These are phyloP conservation scores for Phenganax subtilis DNA, from an alignment of 92 coral and sea anemone species.

Conservation along the genomic window DNA sequence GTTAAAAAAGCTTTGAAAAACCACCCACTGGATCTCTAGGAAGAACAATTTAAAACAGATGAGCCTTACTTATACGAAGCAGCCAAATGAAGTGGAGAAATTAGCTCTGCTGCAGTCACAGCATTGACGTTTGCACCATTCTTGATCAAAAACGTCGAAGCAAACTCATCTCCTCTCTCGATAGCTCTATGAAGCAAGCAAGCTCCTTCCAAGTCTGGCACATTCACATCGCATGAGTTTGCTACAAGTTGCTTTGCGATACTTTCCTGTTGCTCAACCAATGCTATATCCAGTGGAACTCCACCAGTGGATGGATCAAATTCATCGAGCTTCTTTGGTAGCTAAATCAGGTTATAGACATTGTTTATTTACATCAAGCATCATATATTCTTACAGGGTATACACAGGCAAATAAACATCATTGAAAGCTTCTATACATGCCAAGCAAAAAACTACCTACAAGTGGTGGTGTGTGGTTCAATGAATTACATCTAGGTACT, in stretches of 20 bases:
- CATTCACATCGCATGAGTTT: slow-evolving; percentile 86
- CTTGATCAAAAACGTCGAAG: slow-evolving; percentile 77
- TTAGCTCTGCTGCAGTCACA: slow-evolving; percentile 70
- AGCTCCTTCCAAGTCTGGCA: slow-evolving; percentile 69
- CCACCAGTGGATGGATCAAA: slow-evolving; percentile 83
- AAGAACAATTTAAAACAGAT: not conserved
- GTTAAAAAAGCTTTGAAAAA: no score
- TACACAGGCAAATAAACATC: no score
- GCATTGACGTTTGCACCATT: slow-evolving; percentile 83
- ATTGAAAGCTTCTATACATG: no score
- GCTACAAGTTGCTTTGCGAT: slow-evolving; percentile 81
- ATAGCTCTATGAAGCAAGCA: slow-evolving; percentile 83
- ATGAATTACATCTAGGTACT: no score
- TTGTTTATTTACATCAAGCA: not conserved
- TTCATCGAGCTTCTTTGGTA: slow-evolving; percentile 83
- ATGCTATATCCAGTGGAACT: slow-evolving; percentile 83
- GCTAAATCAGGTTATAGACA: slow-evolving; percentile 46
- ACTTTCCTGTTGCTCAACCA: slow-evolving; percentile 81
- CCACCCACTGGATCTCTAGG: no score
- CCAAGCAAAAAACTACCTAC: no score
- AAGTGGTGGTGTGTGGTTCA: no score
- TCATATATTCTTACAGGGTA: no score
- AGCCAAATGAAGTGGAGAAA: slow-evolving; percentile 79
- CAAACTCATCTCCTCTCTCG: slow-evolving; percentile 78
- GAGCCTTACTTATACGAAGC: slow-evolving; percentile 75